phyloP scores from a whole-genome alignment of 1,140 invertebrate genomes.

The Philopotamus ludificatus region DNA sequence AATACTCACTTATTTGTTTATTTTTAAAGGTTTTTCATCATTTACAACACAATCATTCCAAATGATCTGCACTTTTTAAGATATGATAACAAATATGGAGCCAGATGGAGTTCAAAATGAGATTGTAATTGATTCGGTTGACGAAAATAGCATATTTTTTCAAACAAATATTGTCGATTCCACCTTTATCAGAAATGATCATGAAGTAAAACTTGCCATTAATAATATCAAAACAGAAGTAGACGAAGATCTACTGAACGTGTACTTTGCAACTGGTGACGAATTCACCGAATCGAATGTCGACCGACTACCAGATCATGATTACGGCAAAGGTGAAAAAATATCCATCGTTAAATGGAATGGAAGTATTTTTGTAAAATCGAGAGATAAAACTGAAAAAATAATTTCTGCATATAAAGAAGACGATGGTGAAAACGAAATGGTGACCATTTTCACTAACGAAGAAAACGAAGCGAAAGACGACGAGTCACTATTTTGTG shows the following conservation, averaged over 20 bases:
- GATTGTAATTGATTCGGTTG: conserved; percentile 9
- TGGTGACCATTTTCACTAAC: no score
- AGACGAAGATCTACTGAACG: background rate
- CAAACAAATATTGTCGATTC: background rate
- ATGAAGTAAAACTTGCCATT: background rate
- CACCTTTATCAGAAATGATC: background rate
- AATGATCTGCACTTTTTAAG: no score
- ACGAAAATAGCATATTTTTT: background rate
- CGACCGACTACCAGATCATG: background rate
- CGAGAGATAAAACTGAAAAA: background rate
- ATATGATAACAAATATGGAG: conserved; percentile 19
- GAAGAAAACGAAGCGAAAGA: background rate
- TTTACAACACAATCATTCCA: no score
- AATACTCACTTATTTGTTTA: no score
- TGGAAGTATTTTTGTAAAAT: background rate
- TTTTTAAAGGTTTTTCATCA: no score
- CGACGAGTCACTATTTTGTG: background rate
- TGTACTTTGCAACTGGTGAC: background rate
- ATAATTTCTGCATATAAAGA: background rate
- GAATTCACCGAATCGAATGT: conserved; percentile 8
- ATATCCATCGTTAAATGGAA: background rate
- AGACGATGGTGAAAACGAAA: background rate
- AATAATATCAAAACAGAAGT: conserved; percentile 6
- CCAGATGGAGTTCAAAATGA: conserved; percentile 20
- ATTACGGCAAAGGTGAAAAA: conserved; percentile 3